Evolutionary conservation across 2,888 invertebrate genomes (phyloP), one percentile per base, ranked within the genome.

Genomic region (Idaea biselata): DNA sequence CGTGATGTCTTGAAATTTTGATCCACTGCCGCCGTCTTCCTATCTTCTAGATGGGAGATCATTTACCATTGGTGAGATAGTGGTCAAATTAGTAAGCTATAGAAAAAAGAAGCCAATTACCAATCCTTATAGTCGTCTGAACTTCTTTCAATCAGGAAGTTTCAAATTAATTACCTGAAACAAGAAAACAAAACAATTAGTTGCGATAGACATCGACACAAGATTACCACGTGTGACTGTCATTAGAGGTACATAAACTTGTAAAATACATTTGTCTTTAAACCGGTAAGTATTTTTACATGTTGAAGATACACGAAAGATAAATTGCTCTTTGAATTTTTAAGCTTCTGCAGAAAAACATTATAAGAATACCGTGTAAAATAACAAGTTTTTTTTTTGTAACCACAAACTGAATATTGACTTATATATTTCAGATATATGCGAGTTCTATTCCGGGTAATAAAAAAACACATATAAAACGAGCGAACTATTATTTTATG

Each of bases 101-200:
- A 3, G 5, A 3, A 25, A 25, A 25, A 14, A 44, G 44, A 44
- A 44, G 44, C 11, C 44, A 14, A 44, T 44, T 44, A 44, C 44
- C 44, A 44, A 44, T 11, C 59, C 32, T 5, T 25, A 25, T 58
- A 54, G 61, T 18, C 25, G 55, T 60, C 16, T 16, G 53, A 8
- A 56, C 54, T 57, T 44, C 8, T 8, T 14, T 25, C 0, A 1
- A 11, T 44, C 17, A 32, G 33, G 44, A 14, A 67, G 59, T 56
- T 55, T 63, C 63, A 54, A 63, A 57, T 56, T 33, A 61, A 66
- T 72, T 72, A 72, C 70, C 70, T 72, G 70, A 18, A 72, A 72
- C 68, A 68, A 65, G 44, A 58, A 62, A 58, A 69, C 44, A 65
- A 59, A 63, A 33, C 44, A 58, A 66, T 63, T 59, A 68, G 25